These are phyloP conservation scores for Pheosia gnoma DNA, from an alignment of 2,888 invertebrate species.

Conservation along the genomic window DNA sequence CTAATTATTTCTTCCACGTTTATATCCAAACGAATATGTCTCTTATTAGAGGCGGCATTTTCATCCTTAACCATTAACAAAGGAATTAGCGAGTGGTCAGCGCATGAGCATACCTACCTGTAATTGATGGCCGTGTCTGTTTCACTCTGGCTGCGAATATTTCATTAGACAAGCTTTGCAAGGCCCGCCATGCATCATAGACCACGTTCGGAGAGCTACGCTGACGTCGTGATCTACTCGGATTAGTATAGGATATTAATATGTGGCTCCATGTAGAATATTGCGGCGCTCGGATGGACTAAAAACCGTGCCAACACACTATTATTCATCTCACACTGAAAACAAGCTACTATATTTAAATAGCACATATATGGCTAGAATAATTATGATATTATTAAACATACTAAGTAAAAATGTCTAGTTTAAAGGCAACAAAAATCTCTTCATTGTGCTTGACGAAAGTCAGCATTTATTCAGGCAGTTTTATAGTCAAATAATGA, in stretches of 20 bases:
- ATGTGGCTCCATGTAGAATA: constrained; percentile 59
- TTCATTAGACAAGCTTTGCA: constrained; percentile 76
- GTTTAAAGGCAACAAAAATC: too few relatives aligned
- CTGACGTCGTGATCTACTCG: constrained; percentile 74
- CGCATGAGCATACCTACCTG: constrained; percentile 60
- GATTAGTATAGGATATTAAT: constrained; percentile 77
- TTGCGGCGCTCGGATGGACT: constrained; percentile 48
- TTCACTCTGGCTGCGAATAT: constrained; percentile 75
- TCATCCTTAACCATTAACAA: constrained; percentile 20
- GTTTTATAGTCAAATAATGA: constrained; percentile 22
- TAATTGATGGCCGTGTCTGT: constrained; percentile 75
- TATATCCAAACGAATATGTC: too few relatives aligned
- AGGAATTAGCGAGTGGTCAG: constrained; percentile 50
- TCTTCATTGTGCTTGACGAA: neutral
- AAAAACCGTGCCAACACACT: constrained; percentile 18
- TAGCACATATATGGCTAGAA: too few relatives aligned
- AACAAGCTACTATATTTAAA: too few relatives aligned
- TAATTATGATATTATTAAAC: too few relatives aligned
- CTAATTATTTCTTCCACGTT: too few relatives aligned
- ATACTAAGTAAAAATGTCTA: too few relatives aligned
- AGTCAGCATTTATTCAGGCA: neutral
- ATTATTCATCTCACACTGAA: neutral
- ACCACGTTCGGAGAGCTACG: constrained; percentile 66
- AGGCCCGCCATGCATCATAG: constrained; percentile 78
- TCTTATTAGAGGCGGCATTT: neutral